Conservation (phyloP, 2,113 vertebrate species). For the Aldabrachelys gigantea region DNA sequence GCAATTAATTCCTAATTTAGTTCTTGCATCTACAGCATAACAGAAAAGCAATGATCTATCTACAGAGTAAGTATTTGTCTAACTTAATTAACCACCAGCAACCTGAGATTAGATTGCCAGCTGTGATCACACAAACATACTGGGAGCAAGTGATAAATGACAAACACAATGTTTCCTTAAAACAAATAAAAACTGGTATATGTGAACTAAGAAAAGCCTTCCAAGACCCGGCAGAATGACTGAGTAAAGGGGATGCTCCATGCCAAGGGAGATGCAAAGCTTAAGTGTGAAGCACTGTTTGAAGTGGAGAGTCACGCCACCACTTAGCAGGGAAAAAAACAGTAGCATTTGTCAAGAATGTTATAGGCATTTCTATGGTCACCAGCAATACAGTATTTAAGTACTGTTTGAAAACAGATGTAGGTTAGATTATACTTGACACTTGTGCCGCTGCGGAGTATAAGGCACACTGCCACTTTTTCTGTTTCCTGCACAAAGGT, state of each 20-base stretch:
- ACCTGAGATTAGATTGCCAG: not conserved
- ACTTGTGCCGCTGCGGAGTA: not conserved
- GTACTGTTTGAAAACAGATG: not conserved
- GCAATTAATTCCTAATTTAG: slow-evolving; percentile 9
- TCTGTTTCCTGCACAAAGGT: not conserved
- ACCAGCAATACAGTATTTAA: not conserved
- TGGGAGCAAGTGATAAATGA: not conserved
- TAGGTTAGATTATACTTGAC: not conserved
- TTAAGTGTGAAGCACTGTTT: not conserved
- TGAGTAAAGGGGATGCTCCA: not conserved
- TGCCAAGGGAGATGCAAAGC: not conserved
- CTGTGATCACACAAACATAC: not conserved
- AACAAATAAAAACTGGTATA: not conserved
- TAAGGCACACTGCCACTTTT: not conserved
- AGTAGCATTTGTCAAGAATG: not conserved
- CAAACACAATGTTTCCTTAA: not conserved
- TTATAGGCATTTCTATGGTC: not conserved
- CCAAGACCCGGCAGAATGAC: not conserved
- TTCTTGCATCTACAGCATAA: not conserved
- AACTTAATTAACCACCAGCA: not conserved
- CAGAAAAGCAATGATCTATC: slow-evolving; percentile 8
- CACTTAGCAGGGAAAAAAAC: not conserved
- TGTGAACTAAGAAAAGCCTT: not conserved
- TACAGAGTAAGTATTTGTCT: not conserved
- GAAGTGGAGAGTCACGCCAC: not conserved